Conservation (phyloP, 2,888 invertebrate species). For the Eugnorisma glareosa region DNA sequence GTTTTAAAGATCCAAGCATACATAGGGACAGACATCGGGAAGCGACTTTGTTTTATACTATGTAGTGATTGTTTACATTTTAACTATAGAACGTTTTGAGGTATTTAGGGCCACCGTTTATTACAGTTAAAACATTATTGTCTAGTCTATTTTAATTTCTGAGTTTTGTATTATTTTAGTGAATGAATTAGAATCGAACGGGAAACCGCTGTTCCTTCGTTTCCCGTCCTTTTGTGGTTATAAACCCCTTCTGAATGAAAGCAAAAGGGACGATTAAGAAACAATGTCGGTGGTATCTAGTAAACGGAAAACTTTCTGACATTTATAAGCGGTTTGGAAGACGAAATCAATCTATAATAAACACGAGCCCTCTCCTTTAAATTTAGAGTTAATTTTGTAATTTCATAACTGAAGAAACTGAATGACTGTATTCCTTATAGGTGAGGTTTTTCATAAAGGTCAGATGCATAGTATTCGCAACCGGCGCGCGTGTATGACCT, state of each 20-base stretch:
- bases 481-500: no score
- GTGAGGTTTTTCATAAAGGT: no score
- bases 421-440: no score
- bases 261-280: conserved; percentile 44
- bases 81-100: conserved; percentile 4
- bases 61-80: conserved; percentile 36
- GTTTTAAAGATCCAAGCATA: no score
- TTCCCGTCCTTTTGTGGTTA: conserved; percentile 48
- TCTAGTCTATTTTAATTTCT: conserved; percentile 21
- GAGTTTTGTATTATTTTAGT: conserved; percentile 47
- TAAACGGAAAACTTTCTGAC: conserved; percentile 56
- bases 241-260: conserved; percentile 34
- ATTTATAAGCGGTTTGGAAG: conserved; percentile 37
- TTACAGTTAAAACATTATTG: conserved; percentile 15
- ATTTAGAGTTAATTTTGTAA: background rate
- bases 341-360: conserved; percentile 30
- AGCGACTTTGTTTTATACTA: no score
- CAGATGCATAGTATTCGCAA: no score
- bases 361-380: background rate
- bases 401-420: background rate
- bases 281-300: conserved; percentile 38
- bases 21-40: no score
- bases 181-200: conserved; percentile 41
- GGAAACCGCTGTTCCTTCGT: conserved; percentile 28
- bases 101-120: background rate